phyloP scores from a whole-genome alignment of 2,113 vertebrate species.

The Pardalotus punctatus region DNA sequence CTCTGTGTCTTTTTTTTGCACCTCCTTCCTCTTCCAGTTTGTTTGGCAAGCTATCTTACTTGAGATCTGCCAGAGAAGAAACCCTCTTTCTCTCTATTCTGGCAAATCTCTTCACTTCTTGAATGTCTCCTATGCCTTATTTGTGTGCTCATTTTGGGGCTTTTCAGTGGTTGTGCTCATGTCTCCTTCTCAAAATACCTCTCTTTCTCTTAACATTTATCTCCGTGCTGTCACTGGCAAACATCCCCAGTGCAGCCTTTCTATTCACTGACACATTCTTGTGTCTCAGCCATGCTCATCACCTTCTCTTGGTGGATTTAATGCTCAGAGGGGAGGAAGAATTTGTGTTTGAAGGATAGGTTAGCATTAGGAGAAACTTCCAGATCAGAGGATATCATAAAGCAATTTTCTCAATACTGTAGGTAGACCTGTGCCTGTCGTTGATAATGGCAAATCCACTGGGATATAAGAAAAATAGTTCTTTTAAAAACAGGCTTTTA shows the following conservation, averaged over 20 bases:
- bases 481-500: not conserved
- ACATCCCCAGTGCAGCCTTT: not conserved
- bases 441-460: not conserved
- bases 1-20: not conserved
- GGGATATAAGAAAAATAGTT: not conserved
- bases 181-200: not conserved
- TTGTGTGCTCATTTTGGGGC: not conserved
- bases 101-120: not conserved
- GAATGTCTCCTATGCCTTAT: not conserved
- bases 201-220: not conserved
- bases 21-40: not conserved
- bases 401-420: not conserved
- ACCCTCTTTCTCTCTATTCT: not conserved
- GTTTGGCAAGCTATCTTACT: not conserved
- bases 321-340: not conserved
- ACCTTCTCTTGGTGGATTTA: not conserved
- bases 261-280: not conserved
- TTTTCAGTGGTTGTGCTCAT: not conserved
- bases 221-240: not conserved
- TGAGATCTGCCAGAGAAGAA: not conserved
- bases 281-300: not conserved
- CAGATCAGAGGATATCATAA: not conserved
- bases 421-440: not conserved
- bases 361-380: not conserved
- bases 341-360: not conserved